Conservation (phyloP, 1,140 invertebrate species). For the Drosophila albomicans region DNA sequence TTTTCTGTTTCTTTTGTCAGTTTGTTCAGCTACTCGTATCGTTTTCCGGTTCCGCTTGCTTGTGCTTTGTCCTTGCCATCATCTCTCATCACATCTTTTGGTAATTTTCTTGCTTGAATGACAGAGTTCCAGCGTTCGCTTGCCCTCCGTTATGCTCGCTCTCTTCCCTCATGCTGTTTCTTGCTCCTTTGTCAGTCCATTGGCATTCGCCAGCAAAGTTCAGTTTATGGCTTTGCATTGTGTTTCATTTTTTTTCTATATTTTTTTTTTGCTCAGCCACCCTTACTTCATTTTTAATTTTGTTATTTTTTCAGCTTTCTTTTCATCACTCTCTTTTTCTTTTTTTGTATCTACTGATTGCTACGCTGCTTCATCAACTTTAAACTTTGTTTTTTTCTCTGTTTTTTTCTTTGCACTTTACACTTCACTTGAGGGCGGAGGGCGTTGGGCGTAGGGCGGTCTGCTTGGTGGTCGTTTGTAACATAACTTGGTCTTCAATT, state of each 20-base stretch:
- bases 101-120: conserved; percentile 64
- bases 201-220: conserved; percentile 52
- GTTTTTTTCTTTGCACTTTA: conserved; percentile 18
- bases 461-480: conserved; percentile 18
- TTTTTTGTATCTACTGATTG: conserved; percentile 47
- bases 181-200: conserved; percentile 44
- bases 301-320: conserved; percentile 25
- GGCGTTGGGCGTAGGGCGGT: no score
- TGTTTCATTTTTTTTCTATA: conserved; percentile 41
- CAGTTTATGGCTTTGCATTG: conserved; percentile 64
- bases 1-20: conserved; percentile 33
- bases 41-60: conserved; percentile 54
- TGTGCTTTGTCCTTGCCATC: conserved; percentile 32
- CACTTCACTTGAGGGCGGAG: neutral
- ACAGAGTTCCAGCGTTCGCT: conserved; percentile 42
- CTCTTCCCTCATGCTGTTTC: conserved; percentile 14
- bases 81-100: conserved; percentile 38
- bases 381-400: conserved; percentile 52
- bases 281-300: conserved; percentile 47
- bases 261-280: conserved; percentile 3
- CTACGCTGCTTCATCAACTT: conserved; percentile 55
- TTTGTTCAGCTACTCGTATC: conserved; percentile 53
- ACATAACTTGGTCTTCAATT: conserved; percentile 24
- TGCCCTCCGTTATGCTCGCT: conserved; percentile 2
- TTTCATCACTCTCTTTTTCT: conserved; percentile 29